These are phyloP conservation scores for Aplocera efformata DNA, from an alignment of 2,888 invertebrate species.

Conservation along the genomic window DNA sequence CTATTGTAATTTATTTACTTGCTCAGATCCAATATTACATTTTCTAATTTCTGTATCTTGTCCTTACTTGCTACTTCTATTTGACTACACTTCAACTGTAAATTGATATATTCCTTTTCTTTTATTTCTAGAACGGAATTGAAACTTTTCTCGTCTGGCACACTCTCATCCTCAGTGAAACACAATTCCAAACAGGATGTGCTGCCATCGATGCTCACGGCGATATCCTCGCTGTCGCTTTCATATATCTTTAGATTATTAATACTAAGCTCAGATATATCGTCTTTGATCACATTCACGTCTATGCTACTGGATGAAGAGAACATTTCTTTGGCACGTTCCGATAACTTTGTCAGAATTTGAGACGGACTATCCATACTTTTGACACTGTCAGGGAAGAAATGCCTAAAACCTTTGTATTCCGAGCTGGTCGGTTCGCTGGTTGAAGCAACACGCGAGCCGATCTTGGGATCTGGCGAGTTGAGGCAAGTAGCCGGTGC, in stretches of 20 bases:
- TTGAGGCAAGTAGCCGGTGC: conserved; percentile 83
- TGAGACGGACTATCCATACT: conserved; percentile 71
- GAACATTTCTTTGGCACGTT: conserved; percentile 76
- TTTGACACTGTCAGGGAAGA: conserved; percentile 72
- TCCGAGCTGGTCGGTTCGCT: conserved; percentile 74
- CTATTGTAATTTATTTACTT: conserved; percentile 82
- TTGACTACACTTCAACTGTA: conserved; percentile 77
- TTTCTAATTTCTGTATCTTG: conserved; percentile 71
- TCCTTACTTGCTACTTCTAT: conserved; percentile 67
- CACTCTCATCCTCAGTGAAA: conserved; percentile 71
- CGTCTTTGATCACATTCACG: conserved; percentile 58
- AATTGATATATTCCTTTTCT: conserved; percentile 71
- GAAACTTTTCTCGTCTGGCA: conserved; percentile 55
- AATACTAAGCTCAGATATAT: conserved; percentile 65
- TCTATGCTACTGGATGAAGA: conserved; percentile 71
- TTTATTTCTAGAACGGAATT: conserved; percentile 60
- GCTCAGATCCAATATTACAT: conserved; percentile 82
- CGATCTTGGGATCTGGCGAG: conserved; percentile 74
- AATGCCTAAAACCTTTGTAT: conserved; percentile 63
- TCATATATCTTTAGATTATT: conserved; percentile 71
- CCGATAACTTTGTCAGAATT: conserved; percentile 68
- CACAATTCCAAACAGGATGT: conserved; percentile 73
- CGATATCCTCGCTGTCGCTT: conserved; percentile 73
- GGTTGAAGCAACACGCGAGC: conserved; percentile 51
- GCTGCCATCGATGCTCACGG: conserved; percentile 71